A percentile compares a stretch with the other conserved stretches of the same genome.
phyloP scores from a whole-genome alignment of 2,113 vertebrate species.

The Epinephelus lanceolatus region DNA sequence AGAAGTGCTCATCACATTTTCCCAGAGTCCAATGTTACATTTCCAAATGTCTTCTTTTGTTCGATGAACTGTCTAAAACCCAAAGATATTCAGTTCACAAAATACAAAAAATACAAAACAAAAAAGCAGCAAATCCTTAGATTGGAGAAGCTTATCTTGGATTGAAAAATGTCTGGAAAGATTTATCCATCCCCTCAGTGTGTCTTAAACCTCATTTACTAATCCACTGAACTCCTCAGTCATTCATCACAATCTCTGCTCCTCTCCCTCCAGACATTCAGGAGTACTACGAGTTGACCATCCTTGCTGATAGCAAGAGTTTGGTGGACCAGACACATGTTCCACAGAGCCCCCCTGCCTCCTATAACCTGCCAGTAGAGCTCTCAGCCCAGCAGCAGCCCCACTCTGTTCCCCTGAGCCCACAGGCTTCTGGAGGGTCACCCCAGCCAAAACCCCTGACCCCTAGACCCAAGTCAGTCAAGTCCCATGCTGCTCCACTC shows the following conservation, averaged over 20 bases:
- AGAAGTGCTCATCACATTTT: background rate
- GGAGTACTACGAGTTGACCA: conserved; percentile 79
- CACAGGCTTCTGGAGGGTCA: conserved; percentile 12
- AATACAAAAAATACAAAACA: background rate
- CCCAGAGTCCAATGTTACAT: background rate
- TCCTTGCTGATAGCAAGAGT: conserved; percentile 54
- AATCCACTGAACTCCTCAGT: background rate
- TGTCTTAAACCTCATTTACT: background rate
- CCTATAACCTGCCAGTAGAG: conserved; percentile 18
- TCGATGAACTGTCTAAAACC: background rate
- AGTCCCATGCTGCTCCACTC: conserved; percentile 62
- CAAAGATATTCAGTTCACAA: background rate
- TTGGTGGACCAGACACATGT: conserved; percentile 18
- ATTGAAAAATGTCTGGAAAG: background rate
- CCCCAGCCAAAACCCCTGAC: conserved; percentile 24
- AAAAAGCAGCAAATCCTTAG: background rate
- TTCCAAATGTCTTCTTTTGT: background rate
- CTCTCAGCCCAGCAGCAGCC: conserved; percentile 8
- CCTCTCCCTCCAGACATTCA: conserved; percentile 73
- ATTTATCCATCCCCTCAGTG: background rate
- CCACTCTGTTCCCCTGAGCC: conserved; percentile 1
- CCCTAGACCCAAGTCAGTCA: conserved; percentile 65
- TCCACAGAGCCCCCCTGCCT: background rate
- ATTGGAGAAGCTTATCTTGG: background rate
- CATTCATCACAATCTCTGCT: background rate